These are phyloP conservation scores for Sarcophaga peregrina DNA, from an alignment of 1,140 invertebrate genomes.

Conservation along the genomic window DNA sequence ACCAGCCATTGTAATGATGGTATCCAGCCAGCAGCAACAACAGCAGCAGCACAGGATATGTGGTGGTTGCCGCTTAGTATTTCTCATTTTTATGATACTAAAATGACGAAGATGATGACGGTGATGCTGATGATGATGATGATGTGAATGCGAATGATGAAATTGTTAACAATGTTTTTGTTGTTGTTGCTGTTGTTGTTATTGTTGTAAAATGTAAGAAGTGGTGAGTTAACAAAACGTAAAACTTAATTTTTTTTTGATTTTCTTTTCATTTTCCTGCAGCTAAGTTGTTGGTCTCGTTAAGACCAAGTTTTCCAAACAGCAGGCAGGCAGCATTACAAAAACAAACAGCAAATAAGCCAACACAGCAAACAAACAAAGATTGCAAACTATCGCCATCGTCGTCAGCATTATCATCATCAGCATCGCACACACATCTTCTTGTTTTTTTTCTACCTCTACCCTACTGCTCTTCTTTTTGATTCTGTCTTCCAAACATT, in stretches of 20 bases:
- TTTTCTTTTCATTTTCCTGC: too few relatives aligned
- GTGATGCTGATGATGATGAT: neutral
- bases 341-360: too few relatives aligned
- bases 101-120: neutral
- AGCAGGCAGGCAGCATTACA: neutral
- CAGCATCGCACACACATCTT: neutral
- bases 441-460: neutral
- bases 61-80: neutral
- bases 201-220: neutral
- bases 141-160: neutral
- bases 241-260: neutral
- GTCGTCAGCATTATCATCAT: slow-evolving; percentile 1
- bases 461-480: neutral
- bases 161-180: neutral
- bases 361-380: too few relatives aligned
- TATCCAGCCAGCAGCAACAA: neutral
- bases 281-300: neutral
- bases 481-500: too few relatives aligned
- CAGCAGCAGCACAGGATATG: neutral
- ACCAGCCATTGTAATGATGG: neutral
- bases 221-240: slow-evolving; percentile 21
- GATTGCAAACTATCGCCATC: neutral
- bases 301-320: slow-evolving; percentile 3
- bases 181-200: neutral
- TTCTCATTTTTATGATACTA: neutral